phyloP scores from a whole-genome alignment of 2,888 invertebrate species.

The Torymus texanus region DNA sequence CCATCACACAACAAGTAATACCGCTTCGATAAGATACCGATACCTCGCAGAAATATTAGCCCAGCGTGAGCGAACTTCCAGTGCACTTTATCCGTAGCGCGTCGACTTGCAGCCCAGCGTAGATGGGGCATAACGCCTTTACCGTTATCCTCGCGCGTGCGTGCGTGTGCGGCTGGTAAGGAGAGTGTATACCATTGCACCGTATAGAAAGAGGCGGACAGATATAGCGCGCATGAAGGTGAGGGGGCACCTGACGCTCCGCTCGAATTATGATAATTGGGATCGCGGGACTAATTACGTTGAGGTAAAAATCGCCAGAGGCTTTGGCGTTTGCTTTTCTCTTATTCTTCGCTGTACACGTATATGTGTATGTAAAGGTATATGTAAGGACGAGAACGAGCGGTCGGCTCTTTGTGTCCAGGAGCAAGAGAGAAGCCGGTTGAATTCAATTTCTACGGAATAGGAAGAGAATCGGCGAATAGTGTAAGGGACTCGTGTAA shows the following conservation, averaged over 20 bases:
- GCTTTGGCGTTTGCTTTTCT: background rate
- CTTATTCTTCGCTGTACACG: background rate
- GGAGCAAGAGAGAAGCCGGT: background rate
- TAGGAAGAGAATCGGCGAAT: background rate
- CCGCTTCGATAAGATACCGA: no score
- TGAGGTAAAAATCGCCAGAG: constrained; percentile 11
- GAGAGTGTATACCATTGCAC: background rate
- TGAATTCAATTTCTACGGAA: constrained; percentile 1
- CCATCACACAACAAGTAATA: no score
- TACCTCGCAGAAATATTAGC: background rate
- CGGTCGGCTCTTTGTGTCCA: background rate
- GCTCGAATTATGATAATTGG: constrained; percentile 53
- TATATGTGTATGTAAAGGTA: no score
- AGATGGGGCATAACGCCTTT: constrained; percentile 29
- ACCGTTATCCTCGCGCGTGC: constrained; percentile 33
- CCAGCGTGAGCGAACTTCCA: no score
- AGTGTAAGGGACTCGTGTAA: background rate
- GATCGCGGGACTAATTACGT: constrained; percentile 45
- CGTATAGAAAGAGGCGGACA: no score
- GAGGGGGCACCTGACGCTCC: constrained; percentile 52
- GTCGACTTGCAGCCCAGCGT: background rate
- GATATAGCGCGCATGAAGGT: constrained; percentile 5
- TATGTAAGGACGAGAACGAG: background rate
- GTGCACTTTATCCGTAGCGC: no score
- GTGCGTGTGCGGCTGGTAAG: background rate